Percentiles rank a stretch among this genome's conserved stretches.
These are phyloP conservation scores for Phaetusa simplex DNA, from an alignment of 2,113 vertebrate genomes.

Conservation along the genomic window DNA sequence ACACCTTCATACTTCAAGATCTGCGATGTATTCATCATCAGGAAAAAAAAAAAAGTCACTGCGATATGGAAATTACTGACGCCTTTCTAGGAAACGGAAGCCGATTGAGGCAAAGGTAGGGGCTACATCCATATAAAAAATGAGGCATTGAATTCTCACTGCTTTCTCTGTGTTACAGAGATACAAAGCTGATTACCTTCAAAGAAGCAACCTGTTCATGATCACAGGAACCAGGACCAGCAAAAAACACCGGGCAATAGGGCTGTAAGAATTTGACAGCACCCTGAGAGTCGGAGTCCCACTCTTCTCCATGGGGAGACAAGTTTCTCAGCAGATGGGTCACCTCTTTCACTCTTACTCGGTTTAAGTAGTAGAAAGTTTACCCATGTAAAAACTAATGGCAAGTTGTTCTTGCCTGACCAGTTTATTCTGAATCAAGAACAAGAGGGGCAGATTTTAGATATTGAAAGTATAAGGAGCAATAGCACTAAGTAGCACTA, in stretches of 20 bases:
- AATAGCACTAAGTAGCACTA: neutral
- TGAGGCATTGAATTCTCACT: neutral
- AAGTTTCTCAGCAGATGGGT: neutral
- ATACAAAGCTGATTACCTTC: neutral
- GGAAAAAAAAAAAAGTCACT: neutral
- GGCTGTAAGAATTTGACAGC: neutral
- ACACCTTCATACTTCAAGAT: neutral
- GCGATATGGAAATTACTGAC: neutral
- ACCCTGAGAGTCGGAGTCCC: accelerated
- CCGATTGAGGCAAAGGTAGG: neutral
- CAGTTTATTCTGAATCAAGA: neutral
- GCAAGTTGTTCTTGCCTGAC: neutral
- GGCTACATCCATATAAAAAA: neutral
- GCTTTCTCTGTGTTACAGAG: neutral
- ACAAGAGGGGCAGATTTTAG: neutral
- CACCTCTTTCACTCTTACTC: accelerated
- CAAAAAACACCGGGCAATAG: neutral
- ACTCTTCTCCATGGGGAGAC: neutral
- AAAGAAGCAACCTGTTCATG: neutral
- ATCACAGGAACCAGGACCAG: neutral
- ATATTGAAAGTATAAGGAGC: neutral
- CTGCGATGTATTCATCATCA: neutral
- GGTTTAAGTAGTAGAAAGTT: neutral
- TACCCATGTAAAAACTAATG: neutral
- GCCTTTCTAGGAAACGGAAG: neutral